These are phyloP conservation scores for Deilephila porcellus DNA, from an alignment of 2,888 invertebrate species.

Conservation along the genomic window DNA sequence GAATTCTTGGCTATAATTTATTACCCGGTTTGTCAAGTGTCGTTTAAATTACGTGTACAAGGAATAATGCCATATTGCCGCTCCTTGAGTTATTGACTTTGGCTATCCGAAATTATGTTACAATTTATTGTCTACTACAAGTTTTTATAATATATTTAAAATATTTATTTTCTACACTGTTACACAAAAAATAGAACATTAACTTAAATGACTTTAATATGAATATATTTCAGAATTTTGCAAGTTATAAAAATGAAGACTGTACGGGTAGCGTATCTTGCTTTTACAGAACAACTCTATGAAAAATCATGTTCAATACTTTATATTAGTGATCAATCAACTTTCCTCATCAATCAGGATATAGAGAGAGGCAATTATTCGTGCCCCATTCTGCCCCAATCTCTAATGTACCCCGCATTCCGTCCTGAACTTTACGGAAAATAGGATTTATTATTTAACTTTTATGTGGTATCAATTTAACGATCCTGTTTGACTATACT, in stretches of 20 bases:
- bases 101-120: conserved; percentile 1
- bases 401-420: conserved; percentile 29
- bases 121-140: neutral
- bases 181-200: neutral
- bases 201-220: neutral
- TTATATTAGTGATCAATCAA: conserved; percentile 48
- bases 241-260: no score
- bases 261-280: no score
- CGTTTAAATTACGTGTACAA: conserved; percentile 32
- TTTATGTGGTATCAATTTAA: conserved; percentile 42
- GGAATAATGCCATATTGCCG: conserved; percentile 16
- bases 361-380: conserved; percentile 35
- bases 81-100: conserved; percentile 8
- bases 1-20: conserved; percentile 50
- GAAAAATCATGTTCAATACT: neutral
- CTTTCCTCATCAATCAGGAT: conserved; percentile 46
- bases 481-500: neutral
- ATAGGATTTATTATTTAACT: conserved; percentile 46
- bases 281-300: neutral
- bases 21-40: conserved; percentile 42
- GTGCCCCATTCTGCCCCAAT: conserved; percentile 24
- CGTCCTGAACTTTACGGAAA: conserved; percentile 26
- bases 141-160: neutral
- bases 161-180: neutral
- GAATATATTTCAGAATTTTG: neutral